phyloP scores from a whole-genome alignment of 2,113 vertebrate species.

The Dasyornis broadbenti region DNA sequence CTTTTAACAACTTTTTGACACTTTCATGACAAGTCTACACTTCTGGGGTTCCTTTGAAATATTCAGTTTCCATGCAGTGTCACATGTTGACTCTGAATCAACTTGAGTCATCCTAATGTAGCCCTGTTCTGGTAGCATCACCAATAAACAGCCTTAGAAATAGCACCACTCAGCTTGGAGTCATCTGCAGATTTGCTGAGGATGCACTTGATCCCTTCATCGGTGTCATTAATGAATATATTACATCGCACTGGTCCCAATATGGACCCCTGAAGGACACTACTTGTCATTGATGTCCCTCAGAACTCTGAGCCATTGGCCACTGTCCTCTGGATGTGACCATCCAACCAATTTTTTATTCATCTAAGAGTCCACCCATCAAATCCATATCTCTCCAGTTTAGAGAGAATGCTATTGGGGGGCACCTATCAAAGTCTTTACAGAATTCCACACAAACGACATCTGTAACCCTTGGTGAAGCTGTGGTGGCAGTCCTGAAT shows the following conservation, averaged over 20 bases:
- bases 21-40: background rate
- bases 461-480: background rate
- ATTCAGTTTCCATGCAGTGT: background rate
- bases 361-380: background rate
- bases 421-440: background rate
- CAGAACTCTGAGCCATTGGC: background rate
- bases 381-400: background rate
- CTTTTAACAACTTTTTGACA: background rate
- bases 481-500: fast-evolving
- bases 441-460: background rate
- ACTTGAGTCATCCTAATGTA: background rate
- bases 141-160: background rate
- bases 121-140: background rate
- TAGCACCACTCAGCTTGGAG: background rate
- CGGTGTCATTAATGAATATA: background rate
- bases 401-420: background rate
- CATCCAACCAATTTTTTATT: background rate
- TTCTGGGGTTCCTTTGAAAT: background rate
- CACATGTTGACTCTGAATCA: background rate
- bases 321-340: background rate
- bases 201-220: background rate
- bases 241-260: background rate
- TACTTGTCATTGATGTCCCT: background rate
- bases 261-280: background rate
- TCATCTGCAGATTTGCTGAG: background rate